These are phyloP conservation scores for Nephila pilipes DNA, from an alignment of 1,140 invertebrate species.

Conservation along the genomic window DNA sequence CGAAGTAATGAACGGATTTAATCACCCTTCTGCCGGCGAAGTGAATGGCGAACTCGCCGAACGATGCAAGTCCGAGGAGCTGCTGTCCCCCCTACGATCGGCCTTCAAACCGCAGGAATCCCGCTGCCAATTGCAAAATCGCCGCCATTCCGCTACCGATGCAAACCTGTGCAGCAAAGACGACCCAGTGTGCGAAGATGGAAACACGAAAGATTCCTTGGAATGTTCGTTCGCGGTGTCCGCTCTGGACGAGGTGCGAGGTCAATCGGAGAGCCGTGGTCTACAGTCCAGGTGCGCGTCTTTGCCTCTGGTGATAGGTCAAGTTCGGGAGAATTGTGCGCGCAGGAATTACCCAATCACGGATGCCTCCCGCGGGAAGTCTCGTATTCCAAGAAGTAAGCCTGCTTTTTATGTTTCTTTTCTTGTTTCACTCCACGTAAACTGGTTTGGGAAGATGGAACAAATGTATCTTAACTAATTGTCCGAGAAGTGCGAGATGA, in stretches of 20 bases:
- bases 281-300: slow-evolving; percentile 46
- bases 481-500: background rate
- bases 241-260: background rate
- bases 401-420: background rate
- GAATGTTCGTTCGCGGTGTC: background rate
- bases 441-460: background rate
- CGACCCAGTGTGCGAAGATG: background rate
- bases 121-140: background rate
- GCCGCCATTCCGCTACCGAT: background rate
- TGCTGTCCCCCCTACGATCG: background rate
- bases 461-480: background rate
- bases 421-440: background rate
- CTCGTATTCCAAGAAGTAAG: slow-evolving; percentile 74
- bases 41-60: background rate
- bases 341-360: background rate
- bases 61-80: background rate
- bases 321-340: slow-evolving; percentile 33
- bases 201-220: background rate
- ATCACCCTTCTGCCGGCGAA: background rate
- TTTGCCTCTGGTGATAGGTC: slow-evolving; percentile 47
- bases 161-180: background rate
- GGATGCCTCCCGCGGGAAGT: slow-evolving; percentile 20
- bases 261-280: background rate
- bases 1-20: background rate
- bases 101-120: background rate